Evolutionary conservation across 1,140 invertebrate genomes (phyloP).

Genomic region (Tetramorium alpestre): DNA sequence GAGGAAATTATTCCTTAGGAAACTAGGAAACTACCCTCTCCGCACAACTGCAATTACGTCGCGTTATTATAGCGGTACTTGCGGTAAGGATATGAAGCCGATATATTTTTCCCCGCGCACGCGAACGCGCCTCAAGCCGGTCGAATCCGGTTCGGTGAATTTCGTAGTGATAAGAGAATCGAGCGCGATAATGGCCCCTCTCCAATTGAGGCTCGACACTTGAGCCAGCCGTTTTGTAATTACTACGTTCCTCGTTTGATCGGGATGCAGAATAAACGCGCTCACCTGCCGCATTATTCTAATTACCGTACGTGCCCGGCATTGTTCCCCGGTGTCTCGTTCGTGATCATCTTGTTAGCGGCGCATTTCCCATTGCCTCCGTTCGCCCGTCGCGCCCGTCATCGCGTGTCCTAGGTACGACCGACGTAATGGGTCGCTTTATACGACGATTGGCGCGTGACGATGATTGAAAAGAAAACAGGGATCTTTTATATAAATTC

Average conservation of each 20-base stretch:
- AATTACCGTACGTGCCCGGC: not conserved
- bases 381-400: not conserved
- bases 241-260: not conserved
- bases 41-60: not conserved
- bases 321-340: not conserved
- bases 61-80: not conserved
- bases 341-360: slow-evolving; percentile 6
- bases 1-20: not conserved
- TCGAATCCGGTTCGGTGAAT: not conserved
- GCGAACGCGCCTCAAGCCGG: not conserved
- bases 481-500: not conserved
- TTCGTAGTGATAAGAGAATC: slow-evolving; percentile 22
- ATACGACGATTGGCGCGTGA: not conserved
- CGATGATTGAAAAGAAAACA: not conserved
- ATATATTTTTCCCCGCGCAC: not conserved
- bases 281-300: not conserved
- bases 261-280: not conserved
- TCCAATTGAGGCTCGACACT: not conserved
- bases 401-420: not conserved
- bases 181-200: not conserved
- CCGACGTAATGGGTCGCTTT: not conserved
- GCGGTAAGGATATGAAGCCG: not conserved
- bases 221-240: slow-evolving; percentile 9
- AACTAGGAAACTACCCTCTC: not conserved
- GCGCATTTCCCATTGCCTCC: not conserved